phyloP scores from a whole-genome alignment of 2,888 invertebrate species.

The Dolichopus griseipennis region DNA sequence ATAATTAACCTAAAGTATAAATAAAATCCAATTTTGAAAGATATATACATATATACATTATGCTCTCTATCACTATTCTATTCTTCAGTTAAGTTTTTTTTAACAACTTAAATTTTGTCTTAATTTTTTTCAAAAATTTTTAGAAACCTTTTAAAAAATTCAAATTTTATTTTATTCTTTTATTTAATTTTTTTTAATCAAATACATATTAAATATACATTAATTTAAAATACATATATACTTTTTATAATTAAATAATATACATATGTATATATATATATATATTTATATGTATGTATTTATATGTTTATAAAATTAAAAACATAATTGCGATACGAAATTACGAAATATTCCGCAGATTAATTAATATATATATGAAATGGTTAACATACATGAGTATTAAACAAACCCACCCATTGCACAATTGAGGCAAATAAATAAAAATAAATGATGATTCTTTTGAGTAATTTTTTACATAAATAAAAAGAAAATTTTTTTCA shows the following conservation, averaged over 20 bases:
- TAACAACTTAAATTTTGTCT: neutral
- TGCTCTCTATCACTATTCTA: neutral
- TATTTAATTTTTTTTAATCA: no score
- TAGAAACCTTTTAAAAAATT: no score
- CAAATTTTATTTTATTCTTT: no score
- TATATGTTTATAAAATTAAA: neutral
- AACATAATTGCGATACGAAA: neutral
- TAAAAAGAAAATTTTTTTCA: no score
- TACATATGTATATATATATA: neutral
- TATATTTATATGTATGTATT: neutral
- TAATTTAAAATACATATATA: neutral
- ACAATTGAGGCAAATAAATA: neutral
- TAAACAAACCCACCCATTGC: constrained; percentile 6
- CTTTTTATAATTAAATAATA: neutral
- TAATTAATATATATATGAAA: neutral
- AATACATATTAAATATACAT: neutral
- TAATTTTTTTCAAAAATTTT: neutral
- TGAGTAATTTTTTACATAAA: neutral
- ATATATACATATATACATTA: neutral
- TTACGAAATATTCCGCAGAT: constrained; percentile 4
- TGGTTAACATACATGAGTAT: constrained; percentile 6
- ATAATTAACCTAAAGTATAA: neutral
- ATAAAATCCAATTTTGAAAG: neutral
- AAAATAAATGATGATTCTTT: neutral
- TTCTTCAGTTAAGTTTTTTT: neutral